Conservation (phyloP, 2,888 invertebrate species). For the Drosophila rubida region DNA sequence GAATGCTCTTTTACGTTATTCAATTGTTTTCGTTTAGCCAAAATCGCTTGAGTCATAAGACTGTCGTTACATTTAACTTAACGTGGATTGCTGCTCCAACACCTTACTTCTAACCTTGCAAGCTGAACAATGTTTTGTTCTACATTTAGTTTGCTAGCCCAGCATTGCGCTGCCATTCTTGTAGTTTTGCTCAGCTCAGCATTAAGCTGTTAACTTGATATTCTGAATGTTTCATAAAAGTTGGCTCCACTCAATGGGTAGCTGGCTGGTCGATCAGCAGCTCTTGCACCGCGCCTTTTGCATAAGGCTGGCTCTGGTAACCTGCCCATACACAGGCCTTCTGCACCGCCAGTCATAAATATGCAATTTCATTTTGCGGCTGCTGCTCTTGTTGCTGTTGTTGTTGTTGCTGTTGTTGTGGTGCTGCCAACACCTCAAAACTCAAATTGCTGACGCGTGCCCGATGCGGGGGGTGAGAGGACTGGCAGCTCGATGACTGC, state of each 20-base stretch:
- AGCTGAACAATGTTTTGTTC: no score
- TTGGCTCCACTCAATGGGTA: background rate
- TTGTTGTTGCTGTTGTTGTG: slow-evolving; percentile 3
- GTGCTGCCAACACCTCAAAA: slow-evolving; percentile 55
- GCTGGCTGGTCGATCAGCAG: background rate
- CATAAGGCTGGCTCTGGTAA: slow-evolving; percentile 15
- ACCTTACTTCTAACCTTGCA: no score
- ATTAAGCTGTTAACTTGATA: background rate
- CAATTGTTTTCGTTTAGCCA: no score
- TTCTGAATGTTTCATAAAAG: background rate
- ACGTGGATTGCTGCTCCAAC: no score
- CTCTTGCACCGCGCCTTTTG: background rate
- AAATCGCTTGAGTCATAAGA: no score
- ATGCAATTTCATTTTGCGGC: slow-evolving; percentile 72
- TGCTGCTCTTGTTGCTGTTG: slow-evolving; percentile 31
- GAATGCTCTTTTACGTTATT: no score
- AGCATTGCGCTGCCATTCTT: no score
- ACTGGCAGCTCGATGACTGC: slow-evolving; percentile 11
- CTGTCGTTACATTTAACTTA: no score
- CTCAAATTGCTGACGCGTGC: slow-evolving; percentile 52
- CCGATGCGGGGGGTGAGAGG: slow-evolving; percentile 2
- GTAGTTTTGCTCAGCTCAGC: background rate
- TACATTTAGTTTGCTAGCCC: background rate
- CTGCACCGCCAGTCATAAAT: slow-evolving; percentile 67
- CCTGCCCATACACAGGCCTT: slow-evolving; percentile 3